Conservation (phyloP, 2,888 invertebrate genomes). For the Sarcophaga subvicina region DNA sequence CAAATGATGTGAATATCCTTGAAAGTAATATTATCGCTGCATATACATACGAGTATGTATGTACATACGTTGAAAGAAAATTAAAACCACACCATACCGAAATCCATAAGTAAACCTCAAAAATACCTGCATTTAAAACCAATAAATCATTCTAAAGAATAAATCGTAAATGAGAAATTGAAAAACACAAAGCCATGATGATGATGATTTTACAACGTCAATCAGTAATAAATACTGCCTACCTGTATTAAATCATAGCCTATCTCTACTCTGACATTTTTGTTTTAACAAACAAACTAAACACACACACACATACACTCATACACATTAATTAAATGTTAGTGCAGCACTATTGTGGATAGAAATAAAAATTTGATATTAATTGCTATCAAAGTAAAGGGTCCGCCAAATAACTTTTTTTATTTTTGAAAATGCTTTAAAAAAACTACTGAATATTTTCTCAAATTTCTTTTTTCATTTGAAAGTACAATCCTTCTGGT, state of each 20-base stretch:
- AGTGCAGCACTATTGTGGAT: no score
- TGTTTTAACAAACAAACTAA: not conserved
- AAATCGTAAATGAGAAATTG: conserved; percentile 38
- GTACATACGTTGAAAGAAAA: no score
- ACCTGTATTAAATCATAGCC: conserved; percentile 15
- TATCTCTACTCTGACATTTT: not conserved
- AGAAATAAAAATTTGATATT: no score
- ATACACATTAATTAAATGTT: not conserved
- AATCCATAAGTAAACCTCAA: not conserved
- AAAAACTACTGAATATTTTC: no score
- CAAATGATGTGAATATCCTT: conserved; percentile 3
- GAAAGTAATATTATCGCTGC: conserved; percentile 1
- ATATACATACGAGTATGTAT: no score
- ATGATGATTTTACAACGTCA: conserved; percentile 13
- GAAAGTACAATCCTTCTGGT: no score
- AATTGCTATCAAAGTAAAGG: no score
- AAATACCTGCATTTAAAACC: conserved; percentile 17
- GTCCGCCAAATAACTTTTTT: no score
- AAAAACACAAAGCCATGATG: not conserved
- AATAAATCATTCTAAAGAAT: conserved; percentile 50
- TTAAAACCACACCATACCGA: no score
- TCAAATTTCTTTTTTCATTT: no score
- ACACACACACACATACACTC: not conserved
- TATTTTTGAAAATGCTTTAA: no score
- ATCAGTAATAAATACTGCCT: not conserved